phyloP scores from a whole-genome alignment of 2,888 invertebrate genomes.

The Rhamnusium bicolor region DNA sequence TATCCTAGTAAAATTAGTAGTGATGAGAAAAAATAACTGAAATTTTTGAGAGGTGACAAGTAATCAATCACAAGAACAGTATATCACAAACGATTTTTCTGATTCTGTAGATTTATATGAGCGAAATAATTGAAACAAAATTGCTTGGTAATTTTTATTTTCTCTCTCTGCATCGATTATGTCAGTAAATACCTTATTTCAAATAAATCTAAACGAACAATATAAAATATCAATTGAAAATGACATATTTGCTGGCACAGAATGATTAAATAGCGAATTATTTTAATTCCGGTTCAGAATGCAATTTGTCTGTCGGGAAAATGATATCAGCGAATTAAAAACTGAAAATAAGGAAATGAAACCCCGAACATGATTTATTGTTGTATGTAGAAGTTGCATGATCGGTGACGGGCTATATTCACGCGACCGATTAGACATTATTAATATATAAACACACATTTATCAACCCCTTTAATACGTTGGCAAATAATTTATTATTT shows the following conservation, averaged over 20 bases:
- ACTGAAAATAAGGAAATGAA: constrained; percentile 17
- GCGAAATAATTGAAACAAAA: no score
- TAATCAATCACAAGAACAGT: no score
- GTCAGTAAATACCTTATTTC: background rate
- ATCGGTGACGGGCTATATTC: constrained; percentile 31
- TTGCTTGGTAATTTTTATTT: no score
- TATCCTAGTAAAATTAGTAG: no score
- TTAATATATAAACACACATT: constrained; percentile 32
- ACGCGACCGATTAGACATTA: constrained; percentile 37
- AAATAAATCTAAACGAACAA: background rate
- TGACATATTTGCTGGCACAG: background rate
- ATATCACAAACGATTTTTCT: no score
- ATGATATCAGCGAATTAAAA: constrained; percentile 7
- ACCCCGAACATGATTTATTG: constrained; percentile 38
- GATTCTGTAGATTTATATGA: no score
- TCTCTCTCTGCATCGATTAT: no score
- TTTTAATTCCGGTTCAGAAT: background rate
- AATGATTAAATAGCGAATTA: constrained; percentile 13
- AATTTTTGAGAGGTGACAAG: no score
- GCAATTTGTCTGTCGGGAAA: constrained; percentile 22
- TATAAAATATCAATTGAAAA: constrained; percentile 4
- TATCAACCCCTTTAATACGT: constrained; percentile 20
- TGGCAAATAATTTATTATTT: constrained; percentile 11
- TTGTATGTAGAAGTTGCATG: constrained; percentile 35
- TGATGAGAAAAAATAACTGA: no score